Conservation (phyloP, 2,888 invertebrate genomes). For the Drosophila neotestacea region DNA sequence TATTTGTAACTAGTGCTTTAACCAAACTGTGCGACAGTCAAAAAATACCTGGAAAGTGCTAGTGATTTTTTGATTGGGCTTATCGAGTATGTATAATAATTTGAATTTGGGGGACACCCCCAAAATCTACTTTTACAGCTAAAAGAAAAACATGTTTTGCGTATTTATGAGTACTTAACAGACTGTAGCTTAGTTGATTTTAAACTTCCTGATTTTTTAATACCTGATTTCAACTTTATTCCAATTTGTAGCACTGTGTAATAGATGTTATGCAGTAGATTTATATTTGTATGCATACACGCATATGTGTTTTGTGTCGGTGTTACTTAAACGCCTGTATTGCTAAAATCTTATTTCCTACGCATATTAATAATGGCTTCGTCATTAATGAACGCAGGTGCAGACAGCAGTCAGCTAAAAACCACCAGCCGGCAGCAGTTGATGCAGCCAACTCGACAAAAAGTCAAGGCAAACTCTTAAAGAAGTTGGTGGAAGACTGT, state of each 20-base stretch:
- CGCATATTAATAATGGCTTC: conserved; percentile 81
- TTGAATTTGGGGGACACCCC: too few species aligned
- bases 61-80: too few species aligned
- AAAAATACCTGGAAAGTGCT: too few species aligned
- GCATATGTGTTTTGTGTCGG: background rate
- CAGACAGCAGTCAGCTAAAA: conserved; percentile 25
- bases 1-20: too few species aligned
- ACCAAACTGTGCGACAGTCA: too few species aligned
- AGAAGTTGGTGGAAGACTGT: conserved; percentile 16
- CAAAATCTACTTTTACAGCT: too few species aligned
- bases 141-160: too few species aligned
- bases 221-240: too few species aligned
- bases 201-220: too few species aligned
- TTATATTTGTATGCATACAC: background rate
- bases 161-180: too few species aligned
- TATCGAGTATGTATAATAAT: too few species aligned
- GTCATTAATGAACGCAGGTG: conserved; percentile 68
- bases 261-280: background rate
- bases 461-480: conserved; percentile 33
- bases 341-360: conserved; percentile 56
- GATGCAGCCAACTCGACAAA: conserved; percentile 32
- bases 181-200: too few species aligned
- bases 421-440: conserved; percentile 29
- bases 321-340: conserved; percentile 3
- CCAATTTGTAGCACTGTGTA: background rate